Base-by-base conservation (phyloP, 2,797 vertebrate species). In the Bucorvus abyssinicus region DNA sequence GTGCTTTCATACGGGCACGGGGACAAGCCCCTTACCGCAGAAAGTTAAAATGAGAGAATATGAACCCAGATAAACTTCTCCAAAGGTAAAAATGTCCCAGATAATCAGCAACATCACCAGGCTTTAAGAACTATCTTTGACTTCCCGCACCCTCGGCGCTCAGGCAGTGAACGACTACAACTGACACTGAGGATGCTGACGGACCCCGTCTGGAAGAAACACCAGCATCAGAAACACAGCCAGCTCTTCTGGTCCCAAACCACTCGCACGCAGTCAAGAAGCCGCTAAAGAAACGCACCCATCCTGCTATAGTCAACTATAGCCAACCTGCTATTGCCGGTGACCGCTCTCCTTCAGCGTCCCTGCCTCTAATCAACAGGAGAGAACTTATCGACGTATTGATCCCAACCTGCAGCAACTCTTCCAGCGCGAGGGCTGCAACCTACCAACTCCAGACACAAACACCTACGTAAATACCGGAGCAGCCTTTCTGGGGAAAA, bases 131-230 rank as follows among this genome's bases (percentile, higher is more conserved):
- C 15, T 19, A 3, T 7, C 78, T 69, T 16, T 64, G 38, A 26
- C 36, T 83, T 69, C 40, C 47, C 40, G 47, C 20, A 32, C 20
- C 12, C 15, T 3, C 30, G 49, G n/a, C 0, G 2, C 57, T 44
- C 13, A n/a, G 36, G 27, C 30, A 63, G 42, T 21, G 14, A 91
- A 57, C 1, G 8, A 27, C 47, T 56, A 20, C 55, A 70, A 3
- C 34, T 8, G 73, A 60, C 14, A 1, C 40, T 1, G 1, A 6
- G 18, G 40, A 16, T 0, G 0, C 9, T 9, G 44, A 60, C 0
- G 0, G 20, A 64, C 34, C 5, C 6, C 55, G 61, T 61, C 52
- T 29, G 18, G 18, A 69, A 75, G 6, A 61, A 63, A 60, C 29
- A 50, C 29, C 2, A 9, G 45, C 23, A 59, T 17, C 53, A 30